Conservation (phyloP, 1,140 invertebrate species). For the Limonius californicus region DNA sequence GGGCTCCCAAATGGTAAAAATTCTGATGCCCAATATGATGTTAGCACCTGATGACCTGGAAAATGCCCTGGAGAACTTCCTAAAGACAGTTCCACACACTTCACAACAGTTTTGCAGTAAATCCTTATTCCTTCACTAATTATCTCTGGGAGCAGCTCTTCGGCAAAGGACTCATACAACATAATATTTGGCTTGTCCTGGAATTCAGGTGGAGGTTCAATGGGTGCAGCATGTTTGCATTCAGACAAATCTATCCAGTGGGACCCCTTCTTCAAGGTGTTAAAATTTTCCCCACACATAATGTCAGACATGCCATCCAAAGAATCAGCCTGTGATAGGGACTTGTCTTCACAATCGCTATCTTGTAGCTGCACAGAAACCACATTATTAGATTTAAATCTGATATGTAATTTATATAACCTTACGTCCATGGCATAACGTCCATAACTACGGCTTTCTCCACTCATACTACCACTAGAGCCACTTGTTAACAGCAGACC, state of each 20-base stretch:
- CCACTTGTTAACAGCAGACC: conserved; percentile 46
- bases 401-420: too few species aligned
- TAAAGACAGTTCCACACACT: background rate
- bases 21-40: conserved; percentile 56
- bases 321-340: conserved; percentile 60
- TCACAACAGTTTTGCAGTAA: conserved; percentile 21
- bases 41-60: background rate
- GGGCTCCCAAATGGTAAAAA: conserved; percentile 58
- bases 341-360: conserved; percentile 63
- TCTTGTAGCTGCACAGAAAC: conserved; percentile 56
- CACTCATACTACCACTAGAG: conserved; percentile 54
- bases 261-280: conserved; percentile 74
- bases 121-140: conserved; percentile 39
- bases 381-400: too few species aligned
- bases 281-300: conserved; percentile 75
- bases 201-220: conserved; percentile 76
- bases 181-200: conserved; percentile 55
- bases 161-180: conserved; percentile 36
- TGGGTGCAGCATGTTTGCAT: conserved; percentile 53
- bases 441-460: conserved; percentile 52
- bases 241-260: conserved; percentile 50
- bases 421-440: conserved; percentile 19
- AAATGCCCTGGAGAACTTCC: background rate
- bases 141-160: conserved; percentile 33
- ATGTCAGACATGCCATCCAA: conserved; percentile 62